Base-by-base conservation (phyloP, 2,113 vertebrate species). In the Scortum barcoo region DNA sequence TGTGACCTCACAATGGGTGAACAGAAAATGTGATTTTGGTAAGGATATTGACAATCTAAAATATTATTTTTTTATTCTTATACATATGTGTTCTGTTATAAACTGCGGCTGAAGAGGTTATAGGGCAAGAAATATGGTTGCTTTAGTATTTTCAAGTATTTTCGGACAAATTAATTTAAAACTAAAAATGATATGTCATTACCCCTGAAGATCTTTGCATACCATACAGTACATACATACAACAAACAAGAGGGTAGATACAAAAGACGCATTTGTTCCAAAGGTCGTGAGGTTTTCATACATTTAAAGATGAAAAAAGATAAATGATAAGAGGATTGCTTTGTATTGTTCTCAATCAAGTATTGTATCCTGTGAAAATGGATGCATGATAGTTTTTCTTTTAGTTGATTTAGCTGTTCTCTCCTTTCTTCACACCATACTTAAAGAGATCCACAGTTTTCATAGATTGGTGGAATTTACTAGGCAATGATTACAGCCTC, bases 211-310 rank as follows among this genome's bases (percentile, higher is more conserved):
- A n/a, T n/a, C n/a, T n/a, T n/a, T n/a, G 24, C 19, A 36, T 22
- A 72, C 48, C 50, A 17, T 54, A 30, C 8, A 36, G 33, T 36
- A 36, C 6, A 0, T 24, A n/a, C n/a, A n/a, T n/a, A n/a, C n/a
- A n/a, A n/a, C n/a, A n/a, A n/a, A n/a, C n/a, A n/a, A 8, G 19
- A 63, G 10, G 10, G 16, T 2, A 16, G 19, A 71, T 24, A 65
- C 50, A 80, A 72, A 72, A 65, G 50, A 57, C 11, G 20, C 38
- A 13, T 22, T 80, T 80, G 60, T 80, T 80, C 16, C 14, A 12
- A 22, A 57, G 53, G 69, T 66, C 36, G 42, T 76, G 65, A 50
- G 65, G 16, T 61, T 26, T 12, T 60, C 42, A 38, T 58, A 36
- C 6, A 36, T 67, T 72, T 19, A 9, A 46, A 66, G 44, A n/a